Evolutionary conservation across 2,113 vertebrate species (phyloP).

Genomic region (Heteronetta atricapilla): DNA sequence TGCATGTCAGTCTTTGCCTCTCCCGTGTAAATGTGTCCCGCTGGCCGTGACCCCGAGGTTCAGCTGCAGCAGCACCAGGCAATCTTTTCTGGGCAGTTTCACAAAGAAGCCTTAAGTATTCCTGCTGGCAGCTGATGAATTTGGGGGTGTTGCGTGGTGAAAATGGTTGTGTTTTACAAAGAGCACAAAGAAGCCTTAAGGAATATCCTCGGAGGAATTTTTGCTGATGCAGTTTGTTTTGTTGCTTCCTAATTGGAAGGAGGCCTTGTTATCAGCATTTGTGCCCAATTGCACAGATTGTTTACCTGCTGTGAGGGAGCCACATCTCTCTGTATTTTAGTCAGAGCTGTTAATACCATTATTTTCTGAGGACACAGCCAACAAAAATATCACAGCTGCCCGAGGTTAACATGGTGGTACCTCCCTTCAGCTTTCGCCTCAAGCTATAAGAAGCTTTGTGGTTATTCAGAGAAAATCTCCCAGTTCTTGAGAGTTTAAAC

Average conservation of each 20-base stretch:
- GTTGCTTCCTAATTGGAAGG: constrained; percentile 54
- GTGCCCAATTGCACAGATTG: constrained; percentile 40
- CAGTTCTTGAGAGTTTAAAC: not conserved
- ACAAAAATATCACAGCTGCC: constrained; percentile 30
- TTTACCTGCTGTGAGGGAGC: constrained; percentile 48
- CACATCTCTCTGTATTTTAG: not conserved
- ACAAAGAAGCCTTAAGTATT: not conserved
- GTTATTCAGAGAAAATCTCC: constrained; percentile 12
- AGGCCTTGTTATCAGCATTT: constrained; percentile 49
- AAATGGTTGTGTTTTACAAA: not conserved
- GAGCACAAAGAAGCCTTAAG: constrained; percentile 18
- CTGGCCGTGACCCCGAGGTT: not conserved
- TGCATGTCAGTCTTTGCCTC: not conserved
- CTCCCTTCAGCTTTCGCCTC: not conserved
- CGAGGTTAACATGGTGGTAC: not conserved
- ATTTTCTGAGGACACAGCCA: not conserved
- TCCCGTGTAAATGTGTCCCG: not conserved
- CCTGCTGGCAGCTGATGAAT: not conserved
- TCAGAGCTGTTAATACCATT: constrained; percentile 15
- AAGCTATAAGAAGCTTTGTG: constrained; percentile 6
- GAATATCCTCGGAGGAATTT: constrained; percentile 18
- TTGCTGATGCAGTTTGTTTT: constrained; percentile 51
- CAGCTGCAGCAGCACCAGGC: not conserved
- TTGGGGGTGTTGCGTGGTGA: not conserved
- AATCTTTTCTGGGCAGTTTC: not conserved